Evolutionary conservation across 2,113 vertebrate species (phyloP).

Genomic region (Mus pahari): DNA sequence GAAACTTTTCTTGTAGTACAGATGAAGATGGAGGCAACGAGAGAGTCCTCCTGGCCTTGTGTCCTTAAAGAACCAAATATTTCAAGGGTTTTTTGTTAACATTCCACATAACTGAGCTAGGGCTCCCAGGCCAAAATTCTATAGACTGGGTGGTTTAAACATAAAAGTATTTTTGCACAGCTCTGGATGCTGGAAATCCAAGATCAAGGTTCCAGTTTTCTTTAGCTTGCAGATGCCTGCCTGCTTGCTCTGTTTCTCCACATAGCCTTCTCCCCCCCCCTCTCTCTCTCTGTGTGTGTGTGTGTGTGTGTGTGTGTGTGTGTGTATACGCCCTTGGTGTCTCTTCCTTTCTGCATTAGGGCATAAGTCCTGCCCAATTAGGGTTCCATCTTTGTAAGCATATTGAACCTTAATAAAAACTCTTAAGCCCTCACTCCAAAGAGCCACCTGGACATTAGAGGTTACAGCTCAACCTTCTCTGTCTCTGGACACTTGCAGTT

Average conservation of each 20-base stretch:
- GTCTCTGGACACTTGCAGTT: not conserved
- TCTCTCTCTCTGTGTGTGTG: not conserved
- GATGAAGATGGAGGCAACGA: not conserved
- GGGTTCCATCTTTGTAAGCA: not conserved
- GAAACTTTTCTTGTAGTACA: not conserved
- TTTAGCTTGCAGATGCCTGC: not conserved
- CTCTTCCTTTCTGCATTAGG: not conserved
- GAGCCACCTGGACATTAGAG: not conserved
- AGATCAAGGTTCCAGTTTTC: not conserved
- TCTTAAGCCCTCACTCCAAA: slow-evolving; percentile 20
- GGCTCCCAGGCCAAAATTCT: not conserved
- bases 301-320: not conserved
- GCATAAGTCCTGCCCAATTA: not conserved
- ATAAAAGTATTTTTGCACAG: not conserved
- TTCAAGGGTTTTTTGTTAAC: not conserved
- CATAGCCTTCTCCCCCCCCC: not conserved
- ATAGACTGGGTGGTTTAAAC: not conserved
- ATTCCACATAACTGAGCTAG: not conserved
- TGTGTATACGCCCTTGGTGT: not conserved
- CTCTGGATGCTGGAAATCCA: not conserved
- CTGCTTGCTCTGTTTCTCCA: not conserved
- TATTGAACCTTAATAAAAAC: slow-evolving; percentile 30
- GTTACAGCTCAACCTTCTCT: not conserved
- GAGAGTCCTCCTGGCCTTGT: not conserved
- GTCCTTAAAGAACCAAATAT: not conserved